Evolutionary conservation across 2,113 vertebrate genomes (phyloP).

Genomic region (Vidua chalybeata): DNA sequence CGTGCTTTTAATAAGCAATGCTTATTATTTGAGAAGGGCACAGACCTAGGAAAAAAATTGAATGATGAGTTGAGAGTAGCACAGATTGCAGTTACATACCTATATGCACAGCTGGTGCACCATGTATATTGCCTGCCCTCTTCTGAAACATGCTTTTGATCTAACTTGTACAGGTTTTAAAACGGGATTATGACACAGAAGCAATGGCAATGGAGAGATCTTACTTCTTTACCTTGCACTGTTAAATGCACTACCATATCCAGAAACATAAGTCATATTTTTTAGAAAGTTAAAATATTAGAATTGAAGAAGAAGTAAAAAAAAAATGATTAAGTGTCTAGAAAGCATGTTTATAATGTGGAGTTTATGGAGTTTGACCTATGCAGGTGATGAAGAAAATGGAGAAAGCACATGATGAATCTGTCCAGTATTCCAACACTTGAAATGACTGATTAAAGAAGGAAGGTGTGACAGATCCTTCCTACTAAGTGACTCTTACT

Average conservation of each 20-base stretch:
- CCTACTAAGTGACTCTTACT: background rate
- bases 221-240: background rate
- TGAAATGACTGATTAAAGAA: background rate
- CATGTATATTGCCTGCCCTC: background rate
- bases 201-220: background rate
- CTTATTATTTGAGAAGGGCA: background rate
- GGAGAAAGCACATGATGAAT: background rate
- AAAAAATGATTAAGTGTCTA: background rate
- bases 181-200: background rate
- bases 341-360: background rate
- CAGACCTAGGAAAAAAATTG: background rate
- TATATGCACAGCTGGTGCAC: background rate
- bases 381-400: background rate
- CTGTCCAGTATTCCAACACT: background rate
- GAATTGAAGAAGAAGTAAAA: background rate
- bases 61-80: background rate
- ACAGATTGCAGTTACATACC: background rate
- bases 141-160: background rate
- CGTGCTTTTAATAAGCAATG: background rate
- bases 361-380: background rate
- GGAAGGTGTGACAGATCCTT: background rate
- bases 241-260: background rate
- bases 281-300: background rate
- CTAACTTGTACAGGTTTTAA: background rate
- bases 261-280: background rate